These are phyloP conservation scores for Nyctereutes procyonoides DNA, from an alignment of 2,113 vertebrate species.

Conservation along the genomic window DNA sequence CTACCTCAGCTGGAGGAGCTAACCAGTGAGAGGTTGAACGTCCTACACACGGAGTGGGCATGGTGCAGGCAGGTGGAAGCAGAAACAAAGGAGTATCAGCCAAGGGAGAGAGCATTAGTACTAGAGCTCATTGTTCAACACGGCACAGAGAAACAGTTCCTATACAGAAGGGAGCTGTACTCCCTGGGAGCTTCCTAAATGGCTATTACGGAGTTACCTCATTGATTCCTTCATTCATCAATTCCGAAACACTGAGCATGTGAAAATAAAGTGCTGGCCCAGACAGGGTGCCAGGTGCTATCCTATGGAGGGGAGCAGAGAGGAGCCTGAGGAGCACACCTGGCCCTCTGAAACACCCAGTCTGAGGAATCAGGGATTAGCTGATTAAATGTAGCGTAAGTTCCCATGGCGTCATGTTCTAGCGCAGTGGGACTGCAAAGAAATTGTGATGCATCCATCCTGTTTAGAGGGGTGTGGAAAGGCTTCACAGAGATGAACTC, in stretches of 20 bases:
- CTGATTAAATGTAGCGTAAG: accelerated
- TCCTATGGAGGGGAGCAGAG: neutral
- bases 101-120: accelerated
- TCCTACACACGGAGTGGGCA: neutral
- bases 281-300: neutral
- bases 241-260: neutral
- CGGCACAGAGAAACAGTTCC: neutral
- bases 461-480: neutral
- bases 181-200: neutral
- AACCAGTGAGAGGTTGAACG: neutral
- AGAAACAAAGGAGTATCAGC: neutral
- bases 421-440: no score
- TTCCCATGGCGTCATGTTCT: neutral
- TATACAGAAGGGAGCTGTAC: neutral
- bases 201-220: neutral
- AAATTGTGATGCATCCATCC: neutral
- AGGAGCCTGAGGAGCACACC: neutral
- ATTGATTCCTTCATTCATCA: constrained; percentile 54
- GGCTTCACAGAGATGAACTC: neutral
- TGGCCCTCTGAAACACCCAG: neutral
- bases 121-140: neutral
- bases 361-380: neutral
- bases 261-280: neutral
- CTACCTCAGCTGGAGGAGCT: neutral
- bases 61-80: neutral